These are phyloP conservation scores for Serrognathus titanus DNA, from an alignment of 2,888 invertebrate species.

Conservation along the genomic window DNA sequence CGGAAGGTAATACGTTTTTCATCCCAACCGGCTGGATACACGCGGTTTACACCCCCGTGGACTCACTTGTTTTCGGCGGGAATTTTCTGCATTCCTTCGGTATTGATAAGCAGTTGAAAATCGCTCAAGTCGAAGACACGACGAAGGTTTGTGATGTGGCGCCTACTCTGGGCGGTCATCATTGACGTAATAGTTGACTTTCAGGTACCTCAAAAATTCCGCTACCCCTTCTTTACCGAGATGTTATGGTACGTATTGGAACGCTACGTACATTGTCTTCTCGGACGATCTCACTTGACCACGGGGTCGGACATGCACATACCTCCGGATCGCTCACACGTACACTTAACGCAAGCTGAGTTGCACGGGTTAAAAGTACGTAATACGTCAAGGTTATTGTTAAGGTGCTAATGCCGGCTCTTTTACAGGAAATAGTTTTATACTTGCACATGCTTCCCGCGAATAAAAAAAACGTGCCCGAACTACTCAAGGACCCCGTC, in stretches of 20 bases:
- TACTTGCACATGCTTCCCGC: slow-evolving; percentile 87
- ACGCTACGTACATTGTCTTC: slow-evolving; percentile 81
- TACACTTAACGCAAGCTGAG: slow-evolving; percentile 77
- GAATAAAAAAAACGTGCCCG: slow-evolving; percentile 88
- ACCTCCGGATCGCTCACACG: slow-evolving; percentile 57
- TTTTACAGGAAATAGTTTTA: slow-evolving; percentile 75
- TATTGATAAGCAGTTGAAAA: slow-evolving; percentile 91
- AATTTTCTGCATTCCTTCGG: slow-evolving; percentile 96
- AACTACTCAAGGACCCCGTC: slow-evolving; percentile 83
- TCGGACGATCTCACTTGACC: slow-evolving; percentile 78
- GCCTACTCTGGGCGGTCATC: not conserved
- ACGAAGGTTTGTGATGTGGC: slow-evolving; percentile 65
- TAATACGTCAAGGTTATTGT: not conserved
- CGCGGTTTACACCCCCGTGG: slow-evolving; percentile 94
- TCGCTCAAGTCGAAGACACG: slow-evolving; percentile 92
- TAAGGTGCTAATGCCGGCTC: slow-evolving; percentile 6
- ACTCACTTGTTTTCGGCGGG: slow-evolving; percentile 96
- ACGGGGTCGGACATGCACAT: slow-evolving; percentile 41
- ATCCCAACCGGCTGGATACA: slow-evolving; percentile 99
- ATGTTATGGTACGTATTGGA: slow-evolving; percentile 98
- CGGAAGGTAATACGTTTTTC: slow-evolving; percentile 92
- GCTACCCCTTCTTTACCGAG: slow-evolving; percentile 97
- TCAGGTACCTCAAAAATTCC: slow-evolving; percentile 93
- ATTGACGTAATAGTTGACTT: slow-evolving; percentile 18
- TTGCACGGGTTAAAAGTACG: slow-evolving; percentile 71